phyloP scores from a whole-genome alignment of 2,113 vertebrate genomes.

The Hucho hucho region DNA sequence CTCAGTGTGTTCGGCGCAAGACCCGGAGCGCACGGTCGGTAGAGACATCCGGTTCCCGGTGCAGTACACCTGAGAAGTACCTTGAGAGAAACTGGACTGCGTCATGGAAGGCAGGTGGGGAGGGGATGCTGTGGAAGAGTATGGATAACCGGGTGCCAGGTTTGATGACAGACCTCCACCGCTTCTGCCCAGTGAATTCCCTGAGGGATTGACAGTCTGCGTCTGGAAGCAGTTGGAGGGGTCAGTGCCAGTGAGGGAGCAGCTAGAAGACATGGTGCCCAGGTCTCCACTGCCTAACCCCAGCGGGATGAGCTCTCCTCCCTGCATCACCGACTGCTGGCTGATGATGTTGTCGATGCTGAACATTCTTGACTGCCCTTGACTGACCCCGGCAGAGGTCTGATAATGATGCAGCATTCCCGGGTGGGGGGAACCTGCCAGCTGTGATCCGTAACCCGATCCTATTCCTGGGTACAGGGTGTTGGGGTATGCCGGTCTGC shows the following conservation, averaged over 20 bases:
- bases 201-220: slow-evolving; percentile 70
- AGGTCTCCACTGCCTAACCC: slow-evolving; percentile 68
- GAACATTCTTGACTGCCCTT: slow-evolving; percentile 85
- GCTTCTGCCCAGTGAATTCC: slow-evolving; percentile 66
- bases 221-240: slow-evolving; percentile 77
- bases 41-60: slow-evolving; percentile 76
- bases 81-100: slow-evolving; percentile 77
- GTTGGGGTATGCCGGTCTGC: slow-evolving; percentile 74
- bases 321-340: slow-evolving; percentile 79
- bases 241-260: slow-evolving; percentile 72
- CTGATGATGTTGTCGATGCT: slow-evolving; percentile 92
- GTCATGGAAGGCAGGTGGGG: slow-evolving; percentile 74
- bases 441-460: slow-evolving; percentile 72
- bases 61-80: slow-evolving; percentile 82
- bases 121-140: slow-evolving; percentile 79
- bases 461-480: slow-evolving; percentile 72
- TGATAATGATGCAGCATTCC: slow-evolving; percentile 81
- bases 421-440: slow-evolving; percentile 71
- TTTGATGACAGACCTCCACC: slow-evolving; percentile 67
- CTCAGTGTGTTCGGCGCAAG: slow-evolving; percentile 83
- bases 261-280: slow-evolving; percentile 71
- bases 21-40: slow-evolving; percentile 69
- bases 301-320: slow-evolving; percentile 69
- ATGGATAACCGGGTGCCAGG: slow-evolving; percentile 65
- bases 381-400: slow-evolving; percentile 65